Conservation (phyloP, 1,140 invertebrate species). For the Nymphalis io region DNA sequence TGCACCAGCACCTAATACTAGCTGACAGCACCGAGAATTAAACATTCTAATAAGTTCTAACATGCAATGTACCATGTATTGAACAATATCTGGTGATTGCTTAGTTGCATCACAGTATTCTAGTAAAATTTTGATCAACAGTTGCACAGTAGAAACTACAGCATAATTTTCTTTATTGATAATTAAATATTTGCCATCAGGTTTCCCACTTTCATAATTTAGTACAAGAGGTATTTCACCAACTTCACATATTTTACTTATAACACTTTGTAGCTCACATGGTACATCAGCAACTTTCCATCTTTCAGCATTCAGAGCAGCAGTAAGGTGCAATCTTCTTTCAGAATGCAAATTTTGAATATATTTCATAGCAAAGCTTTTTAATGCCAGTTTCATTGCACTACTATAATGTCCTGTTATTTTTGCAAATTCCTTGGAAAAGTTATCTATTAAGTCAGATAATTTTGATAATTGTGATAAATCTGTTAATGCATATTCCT, state of each 20-base stretch:
- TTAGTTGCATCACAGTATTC: constrained; percentile 93
- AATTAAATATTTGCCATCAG: constrained; percentile 82
- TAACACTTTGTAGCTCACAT: constrained; percentile 90
- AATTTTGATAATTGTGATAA: constrained; percentile 90
- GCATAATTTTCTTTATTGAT: constrained; percentile 92
- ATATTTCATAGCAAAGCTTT: constrained; percentile 94
- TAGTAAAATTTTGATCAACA: constrained; percentile 92
- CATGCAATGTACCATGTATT: constrained; percentile 88
- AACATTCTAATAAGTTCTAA: constrained; percentile 94
- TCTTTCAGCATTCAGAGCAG: constrained; percentile 93
- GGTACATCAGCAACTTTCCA: constrained; percentile 97
- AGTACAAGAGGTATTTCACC: constrained; percentile 76
- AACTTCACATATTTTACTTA: constrained; percentile 85
- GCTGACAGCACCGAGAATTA: constrained; percentile 95
- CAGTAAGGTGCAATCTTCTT: constrained; percentile 90
- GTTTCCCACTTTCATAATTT: constrained; percentile 60
- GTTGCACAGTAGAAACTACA: constrained; percentile 91
- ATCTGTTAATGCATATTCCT: constrained; percentile 84
- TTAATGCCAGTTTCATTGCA: constrained; percentile 90
- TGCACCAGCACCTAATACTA: constrained; percentile 97
- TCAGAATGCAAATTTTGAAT: constrained; percentile 95
- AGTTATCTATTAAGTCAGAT: constrained; percentile 89
- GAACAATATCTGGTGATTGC: constrained; percentile 84
- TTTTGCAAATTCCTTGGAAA: constrained; percentile 88
- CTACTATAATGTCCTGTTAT: constrained; percentile 90